Evolutionary conservation across 2,113 vertebrate species (phyloP).

Genomic region (Anhinga anhinga): DNA sequence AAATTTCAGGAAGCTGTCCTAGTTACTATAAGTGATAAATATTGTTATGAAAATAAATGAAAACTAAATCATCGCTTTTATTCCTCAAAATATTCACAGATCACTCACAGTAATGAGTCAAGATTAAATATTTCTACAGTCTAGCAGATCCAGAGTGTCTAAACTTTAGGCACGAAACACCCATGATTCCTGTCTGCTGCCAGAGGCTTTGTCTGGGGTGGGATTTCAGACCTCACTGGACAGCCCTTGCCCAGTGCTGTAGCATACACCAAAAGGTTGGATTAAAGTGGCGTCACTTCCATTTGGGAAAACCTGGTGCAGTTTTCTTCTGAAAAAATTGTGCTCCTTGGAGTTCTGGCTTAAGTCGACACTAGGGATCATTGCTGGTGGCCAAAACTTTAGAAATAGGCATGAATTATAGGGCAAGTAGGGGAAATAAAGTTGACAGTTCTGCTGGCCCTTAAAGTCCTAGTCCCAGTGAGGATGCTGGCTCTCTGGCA

Average conservation of each 20-base stretch:
- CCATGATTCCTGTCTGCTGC: background rate
- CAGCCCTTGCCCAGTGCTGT: rapidly evolving
- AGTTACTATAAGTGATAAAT: slow-evolving; percentile 13
- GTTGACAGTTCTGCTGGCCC: background rate
- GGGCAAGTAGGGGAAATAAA: background rate
- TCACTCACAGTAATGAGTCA: background rate
- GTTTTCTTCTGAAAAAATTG: background rate
- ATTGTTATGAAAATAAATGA: background rate
- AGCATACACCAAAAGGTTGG: background rate
- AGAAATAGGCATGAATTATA: background rate
- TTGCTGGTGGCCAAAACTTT: background rate
- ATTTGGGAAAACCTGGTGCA: background rate
- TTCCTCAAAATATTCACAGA: background rate
- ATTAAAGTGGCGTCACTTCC: background rate
- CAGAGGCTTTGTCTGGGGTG: background rate
- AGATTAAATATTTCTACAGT: background rate
- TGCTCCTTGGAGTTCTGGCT: background rate
- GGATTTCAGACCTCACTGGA: background rate
- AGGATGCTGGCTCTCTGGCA: background rate
- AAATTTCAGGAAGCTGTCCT: slow-evolving; percentile 4
- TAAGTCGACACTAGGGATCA: background rate
- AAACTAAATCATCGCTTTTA: background rate
- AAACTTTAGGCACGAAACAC: background rate
- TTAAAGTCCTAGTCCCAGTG: background rate
- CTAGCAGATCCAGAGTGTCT: background rate